Evolutionary conservation across 2,113 vertebrate genomes (phyloP), one percentile per base, ranked within the genome.

Genomic region (Mesoclemmys tuberculata): DNA sequence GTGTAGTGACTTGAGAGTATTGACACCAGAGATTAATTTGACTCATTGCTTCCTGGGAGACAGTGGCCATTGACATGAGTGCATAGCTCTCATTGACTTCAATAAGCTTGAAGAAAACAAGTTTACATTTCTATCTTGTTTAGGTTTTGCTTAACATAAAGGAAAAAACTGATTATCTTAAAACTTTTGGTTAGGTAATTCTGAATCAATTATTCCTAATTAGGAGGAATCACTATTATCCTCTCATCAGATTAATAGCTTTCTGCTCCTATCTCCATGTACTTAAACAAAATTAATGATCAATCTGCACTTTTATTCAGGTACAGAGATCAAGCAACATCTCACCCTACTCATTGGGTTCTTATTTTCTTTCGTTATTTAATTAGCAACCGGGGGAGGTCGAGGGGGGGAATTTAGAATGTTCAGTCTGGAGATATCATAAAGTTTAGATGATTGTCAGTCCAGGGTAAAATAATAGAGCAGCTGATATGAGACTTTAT

Each of bases 281-380:
- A 91, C 5, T 90, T 87, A 80, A 90, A 75, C 22, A 94, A 48
- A 88, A 93, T 93, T 92, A 90, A 92, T 90, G 92, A 88, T 61
- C 46, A 92, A 22, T 35, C 16, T 79, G 75, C 61, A 35, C 10
- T 91, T 5, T 86, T 88, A 93, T 8, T 91, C 71, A 87, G 79
- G 90, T 92, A 80, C 3, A 87, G 81, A 95, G 77, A 74, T 87
- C 78, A 93, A 13, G 9, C 74, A 35, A 27, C 27, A 94, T 49
- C 5, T 89, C 35, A 90, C 82, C 82, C 16, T 93, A 5, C 11
- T 95, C 84, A 44, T 84, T 61, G 52, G 0, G 49, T 95, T 95
- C 90, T 78, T 27, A 71, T 24, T 92, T 93, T 74, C 86, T 46
- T 24, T 64, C n/a, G 3, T 79, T 83, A 89, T 89, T 83, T 90